Conservation (phyloP, 2,797 vertebrate species). For the Cuculus canorus region DNA sequence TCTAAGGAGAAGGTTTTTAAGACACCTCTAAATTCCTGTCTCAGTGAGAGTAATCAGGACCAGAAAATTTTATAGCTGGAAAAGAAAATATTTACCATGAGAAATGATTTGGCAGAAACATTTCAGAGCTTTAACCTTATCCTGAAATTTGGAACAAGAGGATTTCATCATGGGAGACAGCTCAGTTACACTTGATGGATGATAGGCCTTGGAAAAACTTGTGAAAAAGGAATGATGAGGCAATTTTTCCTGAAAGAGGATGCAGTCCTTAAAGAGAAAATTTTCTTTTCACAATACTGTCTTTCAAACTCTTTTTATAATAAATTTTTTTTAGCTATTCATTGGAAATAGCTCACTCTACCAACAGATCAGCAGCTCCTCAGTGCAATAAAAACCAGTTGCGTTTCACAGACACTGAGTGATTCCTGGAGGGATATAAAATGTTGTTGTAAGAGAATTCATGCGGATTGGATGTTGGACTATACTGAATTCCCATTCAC, state of each 20-base stretch:
- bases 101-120: background rate
- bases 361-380: background rate
- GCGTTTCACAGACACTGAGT: background rate
- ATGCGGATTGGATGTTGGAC: background rate
- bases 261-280: background rate
- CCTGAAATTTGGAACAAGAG: background rate
- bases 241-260: background rate
- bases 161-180: background rate
- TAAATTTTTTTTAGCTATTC: background rate
- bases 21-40: background rate
- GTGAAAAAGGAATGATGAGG: background rate
- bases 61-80: background rate
- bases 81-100: background rate
- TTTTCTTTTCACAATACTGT: background rate
- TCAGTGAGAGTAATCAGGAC: background rate
- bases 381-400: background rate
- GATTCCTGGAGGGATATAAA: background rate
- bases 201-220: background rate
- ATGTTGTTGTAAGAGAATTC: background rate
- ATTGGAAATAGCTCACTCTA: background rate
- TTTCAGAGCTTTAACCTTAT: background rate
- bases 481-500: background rate
- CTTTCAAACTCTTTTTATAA: background rate
- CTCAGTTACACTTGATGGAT: background rate
- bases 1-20: background rate